Percentiles rank a stretch among this genome's conserved stretches.
Evolutionary conservation across 2,888 invertebrate species (phyloP).

Genomic region (Orgyia antiqua): DNA sequence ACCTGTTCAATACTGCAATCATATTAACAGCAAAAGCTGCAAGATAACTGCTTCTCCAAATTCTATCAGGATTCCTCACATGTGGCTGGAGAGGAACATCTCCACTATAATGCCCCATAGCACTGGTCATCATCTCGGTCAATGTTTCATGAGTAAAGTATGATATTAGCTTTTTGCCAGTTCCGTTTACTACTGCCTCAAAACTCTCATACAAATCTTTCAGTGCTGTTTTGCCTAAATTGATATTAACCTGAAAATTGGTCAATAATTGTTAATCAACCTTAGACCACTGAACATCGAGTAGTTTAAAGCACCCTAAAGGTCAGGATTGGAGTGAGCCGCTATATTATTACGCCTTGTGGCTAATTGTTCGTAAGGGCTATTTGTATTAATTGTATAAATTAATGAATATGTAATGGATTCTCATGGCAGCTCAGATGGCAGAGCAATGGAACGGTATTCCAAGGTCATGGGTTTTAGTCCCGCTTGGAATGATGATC

Average conservation of each 20-base stretch:
- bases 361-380: too few relatives aligned
- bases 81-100: constrained; percentile 70
- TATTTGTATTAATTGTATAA: too few relatives aligned
- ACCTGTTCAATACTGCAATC: constrained; percentile 86
- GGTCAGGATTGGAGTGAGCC: too few relatives aligned
- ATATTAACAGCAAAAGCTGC: constrained; percentile 85
- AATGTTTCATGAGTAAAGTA: constrained; percentile 84
- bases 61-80: constrained; percentile 73
- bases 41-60: constrained; percentile 83
- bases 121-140: constrained; percentile 79
- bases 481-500: too few relatives aligned
- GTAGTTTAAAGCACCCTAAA: too few relatives aligned
- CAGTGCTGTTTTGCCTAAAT: constrained; percentile 81
- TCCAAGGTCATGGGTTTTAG: too few relatives aligned
- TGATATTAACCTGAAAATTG: constrained; percentile 80
- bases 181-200: constrained; percentile 35
- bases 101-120: constrained; percentile 82
- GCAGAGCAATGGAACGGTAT: too few relatives aligned
- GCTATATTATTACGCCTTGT: too few relatives aligned
- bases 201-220: constrained; percentile 81
- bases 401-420: too few relatives aligned
- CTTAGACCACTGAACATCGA: too few relatives aligned
- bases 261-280: too few relatives aligned
- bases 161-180: constrained; percentile 73
- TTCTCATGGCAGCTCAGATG: too few relatives aligned